Evolutionary conservation across 2,797 vertebrate genomes (phyloP), one percentile per base, ranked within the genome.

Genomic region (Leucoraja ocellata): DNA sequence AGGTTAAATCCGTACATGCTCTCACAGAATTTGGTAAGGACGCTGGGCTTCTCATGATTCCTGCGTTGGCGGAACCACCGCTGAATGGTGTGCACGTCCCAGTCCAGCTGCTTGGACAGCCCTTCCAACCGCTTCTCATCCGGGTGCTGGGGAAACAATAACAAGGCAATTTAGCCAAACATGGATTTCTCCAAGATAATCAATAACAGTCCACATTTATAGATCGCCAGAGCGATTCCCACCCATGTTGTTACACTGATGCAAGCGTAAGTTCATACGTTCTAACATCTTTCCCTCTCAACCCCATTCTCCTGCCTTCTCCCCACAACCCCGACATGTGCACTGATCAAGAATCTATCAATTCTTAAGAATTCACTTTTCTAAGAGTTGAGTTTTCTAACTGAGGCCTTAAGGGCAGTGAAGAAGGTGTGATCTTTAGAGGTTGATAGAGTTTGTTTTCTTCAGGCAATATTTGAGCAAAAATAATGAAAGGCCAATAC

Each of bases 41-140:
- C 99, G 96, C 99, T 99, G 91, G 99, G 98, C 93, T 99, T 99
- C 96, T 99, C 99, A 96, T 99, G 99, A 96, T 99, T 99, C 94
- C 99, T 98, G 36, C 99, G 97, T 91, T 99, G 99, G 94, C 98
- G 96, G 97, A 99, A 99, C 99, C 99, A 99, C 65, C 98, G 98
- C 93, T 99, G 98, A 95, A 99, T 99, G 95, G 97, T 99, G 93
- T 98, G 97, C 13, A 99, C 98, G 54, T 99, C 98, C 99, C 99
- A 99, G 96, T 99, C 99, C 84, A 99, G 96, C 95, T 99, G 99
- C 95, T 99, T 99, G 94, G 99, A 99, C 91, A 99, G 97, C 36
- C 99, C 99, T 94, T 99, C 98, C 95, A 99, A 94, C 94, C 99
- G 97, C 96, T 99, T 99, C 95, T 99, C 98, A 95, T 99, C 99